phyloP scores from a whole-genome alignment of 2,888 invertebrate genomes.

The Nephrotoma flavescens region DNA sequence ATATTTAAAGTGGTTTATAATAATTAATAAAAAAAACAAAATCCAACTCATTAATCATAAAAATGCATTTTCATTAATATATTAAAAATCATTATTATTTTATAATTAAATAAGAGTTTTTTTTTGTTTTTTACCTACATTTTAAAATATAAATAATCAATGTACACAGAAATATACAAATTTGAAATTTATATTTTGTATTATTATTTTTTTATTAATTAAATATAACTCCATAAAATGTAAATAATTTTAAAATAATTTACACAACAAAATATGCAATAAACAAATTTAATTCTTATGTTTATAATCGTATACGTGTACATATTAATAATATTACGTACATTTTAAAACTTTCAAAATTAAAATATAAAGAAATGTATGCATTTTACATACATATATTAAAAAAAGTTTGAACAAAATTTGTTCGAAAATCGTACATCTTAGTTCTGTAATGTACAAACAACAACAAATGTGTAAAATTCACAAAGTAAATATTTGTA shows the following conservation, averaged over 20 bases:
- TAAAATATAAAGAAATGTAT: neutral
- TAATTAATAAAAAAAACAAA: neutral
- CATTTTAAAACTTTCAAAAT: neutral
- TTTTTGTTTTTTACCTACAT: neutral
- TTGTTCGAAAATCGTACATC: neutral
- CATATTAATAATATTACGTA: neutral
- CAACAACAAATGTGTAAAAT: neutral
- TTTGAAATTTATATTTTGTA: neutral
- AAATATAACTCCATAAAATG: neutral
- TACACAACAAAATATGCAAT: neutral
- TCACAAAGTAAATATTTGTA: neutral
- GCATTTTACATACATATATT: neutral
- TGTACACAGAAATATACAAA: neutral
- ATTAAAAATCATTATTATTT: neutral
- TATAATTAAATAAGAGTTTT: neutral
- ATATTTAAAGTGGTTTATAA: neutral
- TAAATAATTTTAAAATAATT: neutral
- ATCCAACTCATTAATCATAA: neutral
- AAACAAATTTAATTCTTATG: neutral
- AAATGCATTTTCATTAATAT: neutral
- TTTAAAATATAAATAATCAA: neutral
- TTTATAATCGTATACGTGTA: neutral
- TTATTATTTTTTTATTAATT: neutral
- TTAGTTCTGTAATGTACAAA: neutral
- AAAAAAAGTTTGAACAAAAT: neutral